Conservation (phyloP, 2,797 vertebrate genomes). For the Danio aesculapii region DNA sequence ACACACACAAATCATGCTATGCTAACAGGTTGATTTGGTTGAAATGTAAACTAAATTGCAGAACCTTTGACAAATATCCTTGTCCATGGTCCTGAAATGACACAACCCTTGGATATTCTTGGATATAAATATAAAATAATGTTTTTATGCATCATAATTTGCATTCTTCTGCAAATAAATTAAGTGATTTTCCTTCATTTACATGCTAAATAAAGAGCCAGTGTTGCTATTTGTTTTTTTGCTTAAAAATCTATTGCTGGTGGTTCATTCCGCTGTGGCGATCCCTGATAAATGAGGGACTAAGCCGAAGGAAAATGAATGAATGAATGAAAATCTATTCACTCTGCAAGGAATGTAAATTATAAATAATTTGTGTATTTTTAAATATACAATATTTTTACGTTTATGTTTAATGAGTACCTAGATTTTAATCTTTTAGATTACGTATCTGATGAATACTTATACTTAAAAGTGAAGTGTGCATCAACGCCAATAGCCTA, state of each 20-base stretch:
- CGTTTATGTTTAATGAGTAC: neutral
- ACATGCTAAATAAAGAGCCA: neutral
- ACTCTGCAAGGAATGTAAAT: neutral
- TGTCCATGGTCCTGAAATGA: slow-evolving; percentile 30
- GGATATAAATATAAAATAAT: neutral
- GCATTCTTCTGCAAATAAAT: neutral
- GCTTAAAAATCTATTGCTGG: too few species aligned
- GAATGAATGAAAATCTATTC: too few species aligned
- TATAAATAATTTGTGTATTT: neutral
- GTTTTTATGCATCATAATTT: neutral
- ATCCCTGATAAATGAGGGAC: too few species aligned
- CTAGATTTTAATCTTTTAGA: neutral
- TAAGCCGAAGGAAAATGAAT: too few species aligned
- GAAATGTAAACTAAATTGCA: neutral
- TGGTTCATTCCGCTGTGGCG: neutral
- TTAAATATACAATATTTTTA: neutral
- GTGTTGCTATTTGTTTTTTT: neutral
- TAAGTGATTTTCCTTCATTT: neutral
- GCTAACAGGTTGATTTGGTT: neutral
- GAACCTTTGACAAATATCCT: neutral
- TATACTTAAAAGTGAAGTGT: neutral
- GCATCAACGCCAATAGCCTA: too few species aligned
- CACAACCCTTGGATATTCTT: neutral
- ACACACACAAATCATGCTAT: too few species aligned
- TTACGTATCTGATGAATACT: neutral